Conservation (phyloP, 2,888 invertebrate species). For the Tinea trinotella region DNA sequence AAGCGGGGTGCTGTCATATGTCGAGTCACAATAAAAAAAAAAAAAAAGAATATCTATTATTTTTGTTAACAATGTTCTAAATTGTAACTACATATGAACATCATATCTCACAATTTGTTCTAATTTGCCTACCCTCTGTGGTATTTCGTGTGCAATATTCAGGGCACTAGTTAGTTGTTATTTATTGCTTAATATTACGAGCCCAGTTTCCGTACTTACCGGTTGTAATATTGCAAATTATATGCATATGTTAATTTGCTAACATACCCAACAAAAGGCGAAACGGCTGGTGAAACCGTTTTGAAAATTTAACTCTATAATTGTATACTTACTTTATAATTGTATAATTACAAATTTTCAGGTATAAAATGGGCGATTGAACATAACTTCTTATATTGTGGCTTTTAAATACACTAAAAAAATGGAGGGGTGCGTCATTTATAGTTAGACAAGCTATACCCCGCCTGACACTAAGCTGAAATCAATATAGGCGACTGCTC, state of each 20-base stretch:
- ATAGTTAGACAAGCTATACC: too few species aligned
- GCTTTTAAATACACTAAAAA: too few species aligned
- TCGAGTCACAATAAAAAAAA: too few species aligned
- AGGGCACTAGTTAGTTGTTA: slow-evolving; percentile 26
- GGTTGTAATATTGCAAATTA: slow-evolving; percentile 26
- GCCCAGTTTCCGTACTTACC: slow-evolving; percentile 24
- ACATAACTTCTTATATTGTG: neutral
- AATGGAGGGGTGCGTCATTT: too few species aligned
- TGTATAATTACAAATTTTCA: neutral
- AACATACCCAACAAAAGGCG: neutral
- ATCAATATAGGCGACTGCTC: too few species aligned
- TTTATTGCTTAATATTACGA: slow-evolving; percentile 28
- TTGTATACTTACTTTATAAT: neutral
- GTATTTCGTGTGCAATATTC: slow-evolving; percentile 23
- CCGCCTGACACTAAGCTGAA: too few species aligned
- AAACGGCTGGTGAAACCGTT: neutral
- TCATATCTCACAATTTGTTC: slow-evolving; percentile 21
- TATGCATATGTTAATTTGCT: slow-evolving; percentile 27
- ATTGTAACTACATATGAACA: slow-evolving; percentile 6
- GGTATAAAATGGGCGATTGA: neutral
- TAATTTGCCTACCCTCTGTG: slow-evolving; percentile 22
- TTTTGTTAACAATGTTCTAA: neutral
- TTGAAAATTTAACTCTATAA: neutral
- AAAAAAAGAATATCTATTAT: neutral
- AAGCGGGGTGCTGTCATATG: too few species aligned